These are phyloP conservation scores for Cladopsammia gracilis DNA, from an alignment of 64 coral and sea anemone species.

Conservation along the genomic window DNA sequence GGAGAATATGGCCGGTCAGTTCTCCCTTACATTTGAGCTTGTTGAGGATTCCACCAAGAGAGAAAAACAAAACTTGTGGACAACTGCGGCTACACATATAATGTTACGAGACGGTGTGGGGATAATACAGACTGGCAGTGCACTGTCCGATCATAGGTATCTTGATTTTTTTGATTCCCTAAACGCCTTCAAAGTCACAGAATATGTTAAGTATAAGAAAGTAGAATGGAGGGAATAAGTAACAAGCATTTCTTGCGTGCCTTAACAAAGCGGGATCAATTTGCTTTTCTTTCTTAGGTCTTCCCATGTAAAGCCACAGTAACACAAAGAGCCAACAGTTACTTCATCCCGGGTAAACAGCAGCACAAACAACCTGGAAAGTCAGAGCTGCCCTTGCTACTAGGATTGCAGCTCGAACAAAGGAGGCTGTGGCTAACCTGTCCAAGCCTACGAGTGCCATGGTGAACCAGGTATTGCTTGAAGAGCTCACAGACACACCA, in stretches of 20 bases:
- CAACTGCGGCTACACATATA: constrained; percentile 3
- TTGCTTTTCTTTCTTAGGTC: neutral
- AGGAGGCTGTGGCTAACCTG: constrained; percentile 32
- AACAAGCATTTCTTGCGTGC: neutral
- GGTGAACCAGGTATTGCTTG: constrained; percentile 12
- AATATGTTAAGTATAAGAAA: too few relatives aligned
- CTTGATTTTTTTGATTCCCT: too few relatives aligned
- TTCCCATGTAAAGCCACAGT: neutral
- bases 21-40: neutral
- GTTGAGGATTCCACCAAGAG: constrained; percentile 31
- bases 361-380: constrained; percentile 30
- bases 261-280: too few relatives aligned
- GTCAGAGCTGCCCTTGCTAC: constrained; percentile 12
- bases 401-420: constrained; percentile 28
- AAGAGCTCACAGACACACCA: constrained; percentile 8
- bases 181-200: too few relatives aligned
- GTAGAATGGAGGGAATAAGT: too few relatives aligned
- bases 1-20: neutral
- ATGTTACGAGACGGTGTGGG: neutral
- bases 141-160: neutral
- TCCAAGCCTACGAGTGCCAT: constrained; percentile 31
- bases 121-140: constrained; percentile 21
- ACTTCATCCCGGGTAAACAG: neutral
- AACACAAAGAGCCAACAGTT: neutral
- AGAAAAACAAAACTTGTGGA: constrained; percentile 4